These are phyloP conservation scores for Ischnus inquisitorius DNA, from an alignment of 2,888 invertebrate species.

Conservation along the genomic window DNA sequence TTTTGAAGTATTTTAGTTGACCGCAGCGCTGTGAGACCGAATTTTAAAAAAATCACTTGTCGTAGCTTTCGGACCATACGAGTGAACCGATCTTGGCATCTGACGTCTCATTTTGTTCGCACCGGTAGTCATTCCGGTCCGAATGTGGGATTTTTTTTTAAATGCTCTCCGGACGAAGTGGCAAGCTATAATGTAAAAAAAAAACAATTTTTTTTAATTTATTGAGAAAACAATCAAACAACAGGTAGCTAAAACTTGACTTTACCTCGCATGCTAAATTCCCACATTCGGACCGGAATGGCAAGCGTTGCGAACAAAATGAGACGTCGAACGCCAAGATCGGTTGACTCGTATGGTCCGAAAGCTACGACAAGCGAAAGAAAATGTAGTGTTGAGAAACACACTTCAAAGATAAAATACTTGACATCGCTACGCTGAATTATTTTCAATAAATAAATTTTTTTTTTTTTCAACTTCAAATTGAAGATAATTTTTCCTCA, in stretches of 20 bases:
- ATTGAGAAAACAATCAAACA: no score
- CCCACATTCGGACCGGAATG: not conserved
- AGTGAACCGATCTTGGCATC: not conserved
- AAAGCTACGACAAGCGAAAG: no score
- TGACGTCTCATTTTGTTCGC: conserved; percentile 1
- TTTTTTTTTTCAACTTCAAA: no score
- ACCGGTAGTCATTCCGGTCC: not conserved
- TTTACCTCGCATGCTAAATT: not conserved
- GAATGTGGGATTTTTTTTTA: not conserved
- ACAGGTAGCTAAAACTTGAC: no score
- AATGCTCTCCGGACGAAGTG: not conserved
- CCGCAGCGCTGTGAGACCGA: not conserved
- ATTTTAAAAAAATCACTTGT: not conserved
- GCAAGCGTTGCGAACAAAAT: not conserved
- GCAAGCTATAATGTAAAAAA: not conserved
- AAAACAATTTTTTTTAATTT: no score
- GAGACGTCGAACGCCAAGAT: not conserved
- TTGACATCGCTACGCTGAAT: no score
- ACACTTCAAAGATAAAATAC: no score
- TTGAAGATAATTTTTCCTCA: no score
- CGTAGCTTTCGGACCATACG: not conserved
- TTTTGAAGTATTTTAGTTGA: no score
- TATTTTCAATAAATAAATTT: no score
- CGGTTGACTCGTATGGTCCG: not conserved
- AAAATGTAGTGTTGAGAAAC: no score